Base-by-base conservation (phyloP, 2,113 vertebrate species). In the Callorhinus ursinus region DNA sequence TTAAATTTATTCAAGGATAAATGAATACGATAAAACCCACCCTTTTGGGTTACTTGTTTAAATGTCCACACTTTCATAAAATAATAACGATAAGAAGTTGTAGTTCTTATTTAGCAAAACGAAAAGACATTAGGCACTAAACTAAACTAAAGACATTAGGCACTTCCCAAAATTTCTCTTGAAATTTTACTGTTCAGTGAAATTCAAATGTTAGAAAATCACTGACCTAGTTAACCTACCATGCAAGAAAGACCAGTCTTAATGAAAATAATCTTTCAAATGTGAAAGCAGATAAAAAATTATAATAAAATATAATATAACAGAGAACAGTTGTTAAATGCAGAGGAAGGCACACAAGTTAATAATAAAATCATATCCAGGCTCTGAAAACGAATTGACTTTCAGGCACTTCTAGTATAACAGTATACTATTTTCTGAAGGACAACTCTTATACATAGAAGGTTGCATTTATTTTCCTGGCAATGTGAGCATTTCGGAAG, bases 401-500 rank as follows among this genome's bases (percentile, higher is more conserved):
- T 93, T 59, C 26, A 59, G 36, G 46, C 16, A 90, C 77, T 72
- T 93, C 67, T 53, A 49, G 39, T 87, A 71, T 14, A 89, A 51
- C 16, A 81, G 22, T 57, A 67, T 8, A 26, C 26, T 89, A 16
- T 72, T 94, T 97, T 87, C 24, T 21, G 83, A 91, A 92, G 72
- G n/a, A 65, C 14, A 84, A 33, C 7, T 88, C 19, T 92, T 74
- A 65, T 49, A 88, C 14, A 46, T 49, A 76, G 42, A 33, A 42
- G 13, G 42, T 55, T 79, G 14, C 28, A 33, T 88, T 84, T 96
- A 88, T 87, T 69, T 94, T 90, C 69, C 36, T 93, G 39, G 55
- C 28, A 91, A 15, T 61, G 39, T 95, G n/a, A 97, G 85, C 59
- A 93, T 55, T 95, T 91, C 57, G 85, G 21, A 94, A 88, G 42